A percentile compares a stretch with the other conserved stretches of the same genome.
Conservation (phyloP, 2,888 invertebrate species). For the Timandra comae region DNA sequence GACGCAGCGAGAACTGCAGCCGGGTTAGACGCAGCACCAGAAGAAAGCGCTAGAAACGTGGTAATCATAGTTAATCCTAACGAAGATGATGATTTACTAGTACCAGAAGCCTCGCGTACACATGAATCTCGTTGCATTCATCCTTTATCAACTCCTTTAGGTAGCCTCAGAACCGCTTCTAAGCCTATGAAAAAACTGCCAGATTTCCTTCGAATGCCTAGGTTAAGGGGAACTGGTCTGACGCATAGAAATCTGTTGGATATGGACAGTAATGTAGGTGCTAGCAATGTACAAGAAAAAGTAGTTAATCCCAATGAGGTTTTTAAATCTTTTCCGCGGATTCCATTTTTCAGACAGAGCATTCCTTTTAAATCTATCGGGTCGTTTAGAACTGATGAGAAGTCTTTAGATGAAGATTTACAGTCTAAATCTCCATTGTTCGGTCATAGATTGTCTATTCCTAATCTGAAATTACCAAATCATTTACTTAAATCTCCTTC, state of each 20-base stretch:
- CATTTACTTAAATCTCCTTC: constrained; percentile 4
- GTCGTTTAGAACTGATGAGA: too few species aligned
- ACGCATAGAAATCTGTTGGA: constrained; percentile 30
- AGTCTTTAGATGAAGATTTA: not conserved
- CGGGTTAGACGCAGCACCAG: constrained; percentile 31
- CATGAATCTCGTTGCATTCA: constrained; percentile 42
- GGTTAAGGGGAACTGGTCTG: constrained; percentile 17
- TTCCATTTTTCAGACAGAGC: constrained; percentile 1
- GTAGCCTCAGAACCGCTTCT: too few species aligned
- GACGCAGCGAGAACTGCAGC: constrained; percentile 44
- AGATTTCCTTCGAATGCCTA: constrained; percentile 29
- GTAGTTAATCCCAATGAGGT: constrained; percentile 13
- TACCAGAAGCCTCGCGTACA: constrained; percentile 42
- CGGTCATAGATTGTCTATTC: constrained; percentile 10
- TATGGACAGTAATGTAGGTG: constrained; percentile 38
- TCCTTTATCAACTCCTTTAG: constrained; percentile 20
- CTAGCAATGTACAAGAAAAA: constrained; percentile 42
- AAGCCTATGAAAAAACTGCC: constrained; percentile 21
- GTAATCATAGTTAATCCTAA: constrained; percentile 46
- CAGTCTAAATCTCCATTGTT: constrained; percentile 1
- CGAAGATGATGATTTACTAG: constrained; percentile 21
- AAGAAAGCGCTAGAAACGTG: constrained; percentile 39
- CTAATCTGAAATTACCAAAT: constrained; percentile 21
- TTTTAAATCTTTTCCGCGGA: not conserved
- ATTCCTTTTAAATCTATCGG: constrained; percentile 1